A percentile compares a stretch with the other conserved stretches of the same genome.
These are phyloP conservation scores for Lamprologus speciosus DNA, from an alignment of 2,113 vertebrate species.

Conservation along the genomic window DNA sequence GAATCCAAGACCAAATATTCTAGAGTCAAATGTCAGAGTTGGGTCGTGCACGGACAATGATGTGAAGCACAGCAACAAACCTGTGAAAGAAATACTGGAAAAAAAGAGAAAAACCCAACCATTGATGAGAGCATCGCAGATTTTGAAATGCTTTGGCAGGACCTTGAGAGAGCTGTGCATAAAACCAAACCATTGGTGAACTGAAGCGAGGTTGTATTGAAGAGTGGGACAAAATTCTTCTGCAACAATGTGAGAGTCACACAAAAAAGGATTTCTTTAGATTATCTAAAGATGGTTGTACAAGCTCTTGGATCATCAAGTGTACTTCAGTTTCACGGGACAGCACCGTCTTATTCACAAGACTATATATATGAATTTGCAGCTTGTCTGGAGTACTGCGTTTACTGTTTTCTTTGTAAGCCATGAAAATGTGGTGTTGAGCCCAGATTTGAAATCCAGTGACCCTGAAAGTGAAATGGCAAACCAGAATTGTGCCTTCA, in stretches of 20 bases:
- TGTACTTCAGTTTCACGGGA: neutral
- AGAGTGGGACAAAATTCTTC: neutral
- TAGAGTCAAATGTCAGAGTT: neutral
- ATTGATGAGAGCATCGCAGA: neutral
- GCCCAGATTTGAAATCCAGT: neutral
- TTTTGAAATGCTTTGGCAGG: neutral
- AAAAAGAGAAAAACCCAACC: neutral
- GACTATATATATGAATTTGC: neutral
- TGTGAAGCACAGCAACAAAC: neutral
- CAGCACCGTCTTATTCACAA: neutral
- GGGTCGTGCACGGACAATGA: accelerated
- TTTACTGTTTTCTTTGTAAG: neutral
- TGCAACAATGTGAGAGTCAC: neutral
- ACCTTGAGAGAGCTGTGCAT: neutral
- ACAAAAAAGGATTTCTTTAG: neutral
- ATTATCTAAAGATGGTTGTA: neutral
- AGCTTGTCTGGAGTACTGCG: neutral
- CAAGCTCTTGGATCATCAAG: neutral
- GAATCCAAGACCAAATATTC: neutral
- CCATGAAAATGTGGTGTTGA: neutral
- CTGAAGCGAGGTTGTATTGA: neutral
- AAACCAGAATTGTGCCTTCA: neutral
- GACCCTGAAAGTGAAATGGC: neutral
- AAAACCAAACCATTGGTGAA: neutral
- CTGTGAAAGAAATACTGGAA: neutral